Evolutionary conservation across 2,797 vertebrate species (phyloP), one percentile per base, ranked within the genome.

Genomic region (Pachyuromys duprasi): DNA sequence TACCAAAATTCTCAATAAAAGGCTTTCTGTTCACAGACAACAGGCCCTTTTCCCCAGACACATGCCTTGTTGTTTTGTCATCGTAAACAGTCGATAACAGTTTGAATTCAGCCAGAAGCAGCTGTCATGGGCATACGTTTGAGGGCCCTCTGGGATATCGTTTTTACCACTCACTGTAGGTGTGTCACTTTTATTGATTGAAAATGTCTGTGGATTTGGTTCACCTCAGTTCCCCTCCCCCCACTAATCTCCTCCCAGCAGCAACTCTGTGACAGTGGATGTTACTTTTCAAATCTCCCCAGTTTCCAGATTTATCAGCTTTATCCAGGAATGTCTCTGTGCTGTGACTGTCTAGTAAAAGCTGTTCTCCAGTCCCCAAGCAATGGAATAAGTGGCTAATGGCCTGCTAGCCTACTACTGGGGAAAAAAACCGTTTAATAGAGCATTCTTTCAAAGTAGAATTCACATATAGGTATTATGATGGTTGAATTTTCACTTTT

Each of bases 11-110:
- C 78, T 95, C 93, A 89, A 80, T 96, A 93, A 97, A 97, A 95
- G 96, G 69, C 91, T 97, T 96, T 97, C 96, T 97, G 93, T 97
- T 96, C 93, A 95, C 90, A 91, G 87, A 98, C 96, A 97, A 96
- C 84, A 93, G 95, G 89, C 97, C 0, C 12, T 93, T 97, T 97
- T 96, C 28, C 67, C 86, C 83, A 92, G 90, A 95, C 84, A 96
- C 93, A 94, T 0, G 94, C 95, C 95, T 97, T 95, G 96, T 97
- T 97, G 94, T 97, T 94, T 97, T 94, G 84, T 92, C 81, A 70
- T 95, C 69, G 0, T 90, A 94, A 82, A 93, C 92, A 96, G 95
- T 95, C 89, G 93, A 96, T 93, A 95, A 81, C 93, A 80, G 95
- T 98, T 97, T 95, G 95, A 87, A 84, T 94, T 75, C n/a, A 28